Base-by-base conservation (phyloP, 2,888 invertebrate species). In the Cactoblastis cactorum region DNA sequence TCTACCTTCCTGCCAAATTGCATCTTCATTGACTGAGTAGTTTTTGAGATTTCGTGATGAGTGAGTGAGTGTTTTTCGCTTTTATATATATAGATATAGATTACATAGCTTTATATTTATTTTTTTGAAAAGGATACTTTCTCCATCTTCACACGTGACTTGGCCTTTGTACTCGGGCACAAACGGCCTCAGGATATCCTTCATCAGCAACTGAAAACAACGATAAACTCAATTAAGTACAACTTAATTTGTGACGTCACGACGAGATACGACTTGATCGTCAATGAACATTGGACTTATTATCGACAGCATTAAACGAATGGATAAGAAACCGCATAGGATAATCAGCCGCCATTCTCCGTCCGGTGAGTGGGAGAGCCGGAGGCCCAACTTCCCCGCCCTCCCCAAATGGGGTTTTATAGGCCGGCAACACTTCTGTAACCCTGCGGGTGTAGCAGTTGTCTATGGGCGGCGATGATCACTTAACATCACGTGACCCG, bases 91-190 rank as follows among this genome's bases (percentile, higher is more conserved):
- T n/a, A n/a, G n/a, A n/a, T n/a, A n/a, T n/a, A n/a, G n/a, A n/a
- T n/a, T n/a, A n/a, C n/a, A n/a, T n/a, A n/a, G n/a, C n/a, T 33
- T 45, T 33, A 18, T 43, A n/a, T 17, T 9, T 33, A 17, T 37
- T 37, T 47, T 24, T 6, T 57, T 53, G 38, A 75, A 90, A 91
- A 91, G 91, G 91, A 91, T 92, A 93, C 94, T 88, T 91, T 95
- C 95, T 69, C 94, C 94, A 67, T 95, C 95, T 68, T 95, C 94
- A 68, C 94, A 93, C 1, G 93, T 93, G 53, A 95, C 93, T 73
- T 94, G 92, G n/a, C 97, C 97, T 76, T 96, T 95, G 89, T 96
- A 98, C 80, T 97, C 96, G 15, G 98, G 98, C 52, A 98, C 97
- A 74, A 95, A 98, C 0, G 97, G 96, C 65, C 95, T 91, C 24